phyloP scores from a whole-genome alignment of 2,888 invertebrate species.

The Lumbricus terrestris region DNA sequence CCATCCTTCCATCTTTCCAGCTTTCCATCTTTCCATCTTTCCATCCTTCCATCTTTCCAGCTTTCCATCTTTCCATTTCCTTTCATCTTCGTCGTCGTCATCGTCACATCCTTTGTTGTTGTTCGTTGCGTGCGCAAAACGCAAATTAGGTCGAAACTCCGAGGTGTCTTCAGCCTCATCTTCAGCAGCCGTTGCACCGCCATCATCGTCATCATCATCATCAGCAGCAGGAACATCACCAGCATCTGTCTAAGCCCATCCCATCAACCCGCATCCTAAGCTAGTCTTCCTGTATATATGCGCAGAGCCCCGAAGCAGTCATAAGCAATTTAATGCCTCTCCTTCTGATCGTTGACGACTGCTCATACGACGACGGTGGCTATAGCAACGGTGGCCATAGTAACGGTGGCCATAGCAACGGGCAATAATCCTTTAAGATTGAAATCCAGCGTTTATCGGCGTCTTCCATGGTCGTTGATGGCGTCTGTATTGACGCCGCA shows the following conservation, averaged over 20 bases:
- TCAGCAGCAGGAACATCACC: background rate
- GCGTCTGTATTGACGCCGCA: too few relatives aligned
- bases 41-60: too few relatives aligned
- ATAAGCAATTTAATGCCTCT: background rate
- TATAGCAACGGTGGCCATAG: too few relatives aligned
- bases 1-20: background rate
- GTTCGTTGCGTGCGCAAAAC: background rate
- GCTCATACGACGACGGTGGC: background rate
- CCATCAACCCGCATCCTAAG: background rate
- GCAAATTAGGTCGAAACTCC: background rate
- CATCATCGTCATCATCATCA: background rate
- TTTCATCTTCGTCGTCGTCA: conserved; percentile 3
- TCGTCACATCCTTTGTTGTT: conserved; percentile 3
- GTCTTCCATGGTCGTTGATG: too few relatives aligned
- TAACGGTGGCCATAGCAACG: too few relatives aligned
- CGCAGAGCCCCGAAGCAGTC: background rate
- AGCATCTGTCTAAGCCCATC: background rate
- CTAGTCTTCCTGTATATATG: background rate
- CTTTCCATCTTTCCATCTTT: background rate
- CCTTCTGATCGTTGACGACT: background rate
- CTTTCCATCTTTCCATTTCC: background rate
- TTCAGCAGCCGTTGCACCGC: too few relatives aligned
- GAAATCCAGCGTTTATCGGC: too few relatives aligned
- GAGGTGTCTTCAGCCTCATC: background rate
- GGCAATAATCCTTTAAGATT: background rate